Evolutionary conservation across 2,797 vertebrate genomes (phyloP).

Genomic region (Gymnocypris eckloni): DNA sequence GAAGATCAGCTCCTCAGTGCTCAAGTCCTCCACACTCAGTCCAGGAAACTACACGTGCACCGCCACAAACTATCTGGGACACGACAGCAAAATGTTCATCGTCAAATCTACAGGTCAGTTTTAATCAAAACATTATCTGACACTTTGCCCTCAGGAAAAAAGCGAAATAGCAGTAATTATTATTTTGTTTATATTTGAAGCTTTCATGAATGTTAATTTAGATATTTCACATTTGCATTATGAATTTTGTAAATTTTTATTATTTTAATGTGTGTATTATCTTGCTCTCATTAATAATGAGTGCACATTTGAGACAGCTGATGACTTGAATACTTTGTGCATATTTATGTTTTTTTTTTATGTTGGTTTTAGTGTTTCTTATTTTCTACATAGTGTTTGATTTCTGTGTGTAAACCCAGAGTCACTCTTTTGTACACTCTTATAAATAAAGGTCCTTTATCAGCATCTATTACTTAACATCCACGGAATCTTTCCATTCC

Average conservation of each 20-base stretch:
- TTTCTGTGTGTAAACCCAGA: not conserved
- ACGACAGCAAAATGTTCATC: constrained; percentile 12
- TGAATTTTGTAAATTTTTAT: not conserved
- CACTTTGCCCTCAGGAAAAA: too few species aligned
- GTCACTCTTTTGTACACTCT: not conserved
- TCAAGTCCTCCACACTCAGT: not conserved
- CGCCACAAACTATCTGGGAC: constrained; percentile 34
- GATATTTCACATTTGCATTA: not conserved
- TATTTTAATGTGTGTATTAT: not conserved
- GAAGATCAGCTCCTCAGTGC: not conserved
- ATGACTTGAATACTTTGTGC: not conserved
- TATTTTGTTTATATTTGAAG: not conserved
- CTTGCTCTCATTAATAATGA: not conserved
- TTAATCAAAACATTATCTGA: too few species aligned
- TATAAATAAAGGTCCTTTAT: too few species aligned
- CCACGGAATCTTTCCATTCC: too few species aligned
- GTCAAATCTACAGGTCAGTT: constrained; percentile 13
- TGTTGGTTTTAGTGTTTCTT: not conserved
- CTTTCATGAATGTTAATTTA: not conserved
- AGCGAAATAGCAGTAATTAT: too few species aligned
- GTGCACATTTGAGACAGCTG: not conserved
- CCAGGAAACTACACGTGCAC: constrained; percentile 51
- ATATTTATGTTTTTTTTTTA: not conserved
- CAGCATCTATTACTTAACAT: too few species aligned
- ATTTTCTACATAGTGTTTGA: too few species aligned